These are phyloP conservation scores for Rugalucina vietnamica DNA, from an alignment of 2,888 invertebrate genomes.

Conservation along the genomic window DNA sequence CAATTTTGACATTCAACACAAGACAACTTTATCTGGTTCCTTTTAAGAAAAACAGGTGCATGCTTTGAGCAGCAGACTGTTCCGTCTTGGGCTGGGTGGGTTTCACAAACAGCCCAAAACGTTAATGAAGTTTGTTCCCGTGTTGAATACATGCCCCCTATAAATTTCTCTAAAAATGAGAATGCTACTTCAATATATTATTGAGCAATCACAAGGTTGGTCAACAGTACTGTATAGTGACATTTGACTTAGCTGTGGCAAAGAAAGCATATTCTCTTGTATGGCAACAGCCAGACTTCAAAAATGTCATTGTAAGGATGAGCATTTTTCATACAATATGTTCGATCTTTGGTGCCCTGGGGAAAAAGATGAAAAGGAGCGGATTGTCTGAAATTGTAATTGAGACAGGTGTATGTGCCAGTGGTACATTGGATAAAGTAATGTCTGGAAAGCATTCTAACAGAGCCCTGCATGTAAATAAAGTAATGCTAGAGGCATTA, in stretches of 20 bases:
- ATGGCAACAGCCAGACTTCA: conserved; percentile 36
- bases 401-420: conserved; percentile 26
- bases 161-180: conserved; percentile 44
- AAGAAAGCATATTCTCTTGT: conserved; percentile 45
- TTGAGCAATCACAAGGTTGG: conserved; percentile 40
- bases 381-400: conserved; percentile 37
- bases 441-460: conserved; percentile 37
- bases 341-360: conserved; percentile 36
- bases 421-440: conserved; percentile 39
- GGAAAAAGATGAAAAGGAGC: conserved; percentile 30
- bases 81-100: conserved; percentile 36
- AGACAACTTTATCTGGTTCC: conserved; percentile 29
- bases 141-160: conserved; percentile 47
- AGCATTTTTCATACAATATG: conserved; percentile 29
- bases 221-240: conserved; percentile 44
- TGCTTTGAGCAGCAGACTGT: background rate
- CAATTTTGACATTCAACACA: background rate
- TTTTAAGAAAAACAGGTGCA: conserved; percentile 25
- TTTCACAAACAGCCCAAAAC: background rate
- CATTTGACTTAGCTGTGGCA: conserved; percentile 55
- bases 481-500: conserved; percentile 36
- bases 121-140: background rate
- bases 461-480: too few species aligned
- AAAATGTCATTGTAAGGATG: conserved; percentile 14
- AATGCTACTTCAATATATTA: conserved; percentile 42